Conservation (phyloP, 37 sponge, comb jelly and placozoan species). For the Theonella swinhoei region DNA sequence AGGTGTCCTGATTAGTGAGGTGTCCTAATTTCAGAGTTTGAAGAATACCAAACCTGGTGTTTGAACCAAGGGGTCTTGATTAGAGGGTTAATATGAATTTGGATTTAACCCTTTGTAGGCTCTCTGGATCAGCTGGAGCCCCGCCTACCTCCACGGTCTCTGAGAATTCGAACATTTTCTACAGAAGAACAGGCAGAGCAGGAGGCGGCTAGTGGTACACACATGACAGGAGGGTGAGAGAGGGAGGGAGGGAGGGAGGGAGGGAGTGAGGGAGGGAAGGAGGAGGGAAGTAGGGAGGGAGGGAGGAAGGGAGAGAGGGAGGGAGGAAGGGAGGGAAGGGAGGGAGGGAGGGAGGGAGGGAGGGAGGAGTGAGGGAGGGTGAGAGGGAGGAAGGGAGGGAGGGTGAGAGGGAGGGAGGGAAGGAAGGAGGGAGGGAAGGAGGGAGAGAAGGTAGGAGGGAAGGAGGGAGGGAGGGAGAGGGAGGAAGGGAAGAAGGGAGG, state of each 20-base stretch:
- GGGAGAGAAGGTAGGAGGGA: slow-evolving; percentile 14
- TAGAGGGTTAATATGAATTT: background rate
- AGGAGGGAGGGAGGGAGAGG: background rate
- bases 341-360: background rate
- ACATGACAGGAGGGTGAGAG: slow-evolving; percentile 49
- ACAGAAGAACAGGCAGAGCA: slow-evolving; percentile 52
- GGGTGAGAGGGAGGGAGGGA: too few relatives aligned
- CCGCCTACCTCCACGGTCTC: slow-evolving; percentile 37
- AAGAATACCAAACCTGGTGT: too few relatives aligned
- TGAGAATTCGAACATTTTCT: slow-evolving; percentile 32
- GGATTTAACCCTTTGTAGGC: slow-evolving; percentile 12
- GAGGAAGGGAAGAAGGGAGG: background rate
- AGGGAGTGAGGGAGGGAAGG: background rate
- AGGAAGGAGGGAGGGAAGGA: background rate
- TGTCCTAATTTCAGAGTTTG: too few relatives aligned
- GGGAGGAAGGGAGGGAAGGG: background rate
- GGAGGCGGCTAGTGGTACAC: slow-evolving; percentile 66
- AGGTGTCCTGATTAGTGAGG: too few relatives aligned
- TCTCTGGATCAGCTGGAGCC: slow-evolving; percentile 47
- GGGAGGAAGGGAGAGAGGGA: background rate
- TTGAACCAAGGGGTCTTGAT: background rate
- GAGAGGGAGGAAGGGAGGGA: too few relatives aligned
- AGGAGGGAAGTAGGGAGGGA: background rate
- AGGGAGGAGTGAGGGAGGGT: background rate
- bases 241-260: background rate